Evolutionary conservation across 2,797 vertebrate genomes (phyloP), one percentile per base, ranked within the genome.

Genomic region (Melanotaenia trifasciata): DNA sequence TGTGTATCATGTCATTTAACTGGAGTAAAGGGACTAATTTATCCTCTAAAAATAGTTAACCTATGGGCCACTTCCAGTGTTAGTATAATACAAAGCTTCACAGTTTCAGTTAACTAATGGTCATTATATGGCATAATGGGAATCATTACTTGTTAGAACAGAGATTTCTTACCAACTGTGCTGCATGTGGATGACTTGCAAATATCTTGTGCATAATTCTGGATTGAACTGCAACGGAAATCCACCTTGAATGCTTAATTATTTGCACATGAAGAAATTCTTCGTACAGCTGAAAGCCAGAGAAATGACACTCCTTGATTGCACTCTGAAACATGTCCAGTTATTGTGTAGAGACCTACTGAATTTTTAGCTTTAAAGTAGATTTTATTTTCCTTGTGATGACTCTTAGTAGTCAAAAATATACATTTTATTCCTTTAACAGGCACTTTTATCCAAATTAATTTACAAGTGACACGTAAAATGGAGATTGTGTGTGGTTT

Each of bases 231-330:
- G 11, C 67, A 69, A 45, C 50, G 43, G 22, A 76, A 76, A 70
- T 72, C 59, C 64, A 70, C 71, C 67, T 83, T 63, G 54, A 71
- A 64, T 64, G 62, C 64, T 9, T 64, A 81, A 78, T 75, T 38
- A 70, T 45, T 79, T 57, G 56, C 68, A 83, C 64, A 81, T 81
- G 70, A 28, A 74, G 32, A 60, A 26, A 47, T 64, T 70, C 66
- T n/a, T 70, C 12, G 18, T 36, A 57, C 5, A 12, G 66, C 70
- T 80, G 35, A 74, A 59, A 63, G 47, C 5, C 28, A 38, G 18
- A 63, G 35, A 58, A 60, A 72, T 64, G 66, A 36, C 54, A 62
- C 59, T 35, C 13, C 14, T 56, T 56, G 26, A 60, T 53, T 65
- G 47, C 67, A 30, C 65, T 74, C 64, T 79, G 53, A 81, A 64